Conservation (phyloP, 2,797 vertebrate species). For the Hylomyscus alleni region DNA sequence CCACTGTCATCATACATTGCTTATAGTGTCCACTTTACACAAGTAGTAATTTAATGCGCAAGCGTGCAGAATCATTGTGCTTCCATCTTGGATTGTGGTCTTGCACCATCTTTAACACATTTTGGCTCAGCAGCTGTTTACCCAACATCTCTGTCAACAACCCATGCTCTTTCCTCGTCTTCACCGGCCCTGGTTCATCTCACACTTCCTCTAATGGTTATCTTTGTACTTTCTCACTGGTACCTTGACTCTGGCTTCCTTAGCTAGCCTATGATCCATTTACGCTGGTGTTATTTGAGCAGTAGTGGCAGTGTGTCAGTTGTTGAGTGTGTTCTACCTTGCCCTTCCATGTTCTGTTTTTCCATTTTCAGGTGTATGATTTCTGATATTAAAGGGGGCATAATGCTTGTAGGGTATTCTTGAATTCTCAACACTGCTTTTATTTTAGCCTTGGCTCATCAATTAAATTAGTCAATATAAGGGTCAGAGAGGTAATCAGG, state of each 20-base stretch:
- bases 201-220: no score
- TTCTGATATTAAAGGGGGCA: neutral
- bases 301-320: neutral
- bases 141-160: neutral
- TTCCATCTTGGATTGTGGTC: neutral
- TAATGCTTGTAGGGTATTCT: neutral
- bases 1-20: neutral
- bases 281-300: neutral
- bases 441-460: neutral
- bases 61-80: neutral
- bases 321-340: neutral
- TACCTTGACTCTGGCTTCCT: no score
- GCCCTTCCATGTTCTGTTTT: neutral
- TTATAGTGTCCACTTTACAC: neutral
- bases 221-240: neutral
- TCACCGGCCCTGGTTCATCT: neutral
- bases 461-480: neutral
- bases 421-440: neutral
- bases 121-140: neutral
- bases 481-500: no score
- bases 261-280: neutral
- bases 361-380: neutral
- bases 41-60: neutral
- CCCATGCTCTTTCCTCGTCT: neutral
- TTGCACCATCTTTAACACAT: neutral